Evolutionary conservation across 2,797 vertebrate genomes (phyloP).

Genomic region (Champsocephalus esox): DNA sequence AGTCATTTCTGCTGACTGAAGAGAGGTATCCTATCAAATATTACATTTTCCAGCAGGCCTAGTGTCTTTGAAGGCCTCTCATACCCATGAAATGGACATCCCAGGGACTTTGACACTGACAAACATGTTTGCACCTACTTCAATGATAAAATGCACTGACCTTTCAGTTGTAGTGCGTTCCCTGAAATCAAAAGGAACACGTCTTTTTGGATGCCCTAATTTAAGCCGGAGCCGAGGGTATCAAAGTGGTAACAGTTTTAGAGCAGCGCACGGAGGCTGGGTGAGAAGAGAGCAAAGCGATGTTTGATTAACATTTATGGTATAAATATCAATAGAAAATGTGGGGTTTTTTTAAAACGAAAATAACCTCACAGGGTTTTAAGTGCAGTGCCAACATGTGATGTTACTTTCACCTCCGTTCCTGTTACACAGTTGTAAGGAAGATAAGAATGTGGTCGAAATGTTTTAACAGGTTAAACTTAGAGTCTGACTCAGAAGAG

Average conservation of each 20-base stretch:
- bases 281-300: not conserved
- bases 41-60: no score
- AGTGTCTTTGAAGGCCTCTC: not conserved
- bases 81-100: conserved; percentile 6
- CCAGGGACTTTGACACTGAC: not conserved
- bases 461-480: conserved; percentile 47
- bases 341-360: no score
- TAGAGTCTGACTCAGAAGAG: conserved; percentile 44
- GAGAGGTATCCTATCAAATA: no score
- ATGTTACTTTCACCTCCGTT: conserved; percentile 5
- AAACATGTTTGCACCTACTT: conserved; percentile 10
- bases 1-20: no score
- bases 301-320: not conserved
- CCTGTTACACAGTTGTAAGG: conserved; percentile 18
- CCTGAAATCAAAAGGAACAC: conserved; percentile 55
- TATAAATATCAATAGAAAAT: not conserved
- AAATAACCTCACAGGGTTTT: not conserved
- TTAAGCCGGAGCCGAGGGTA: not conserved
- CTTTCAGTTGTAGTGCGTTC: conserved; percentile 38
- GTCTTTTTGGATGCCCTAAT: conserved; percentile 46
- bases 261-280: not conserved
- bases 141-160: conserved; percentile 38
- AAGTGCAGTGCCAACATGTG: not conserved
- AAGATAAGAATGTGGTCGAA: conserved; percentile 15
- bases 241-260: conserved; percentile 11